Conservation (phyloP, 2,797 vertebrate genomes). For the Acanthis flammea region DNA sequence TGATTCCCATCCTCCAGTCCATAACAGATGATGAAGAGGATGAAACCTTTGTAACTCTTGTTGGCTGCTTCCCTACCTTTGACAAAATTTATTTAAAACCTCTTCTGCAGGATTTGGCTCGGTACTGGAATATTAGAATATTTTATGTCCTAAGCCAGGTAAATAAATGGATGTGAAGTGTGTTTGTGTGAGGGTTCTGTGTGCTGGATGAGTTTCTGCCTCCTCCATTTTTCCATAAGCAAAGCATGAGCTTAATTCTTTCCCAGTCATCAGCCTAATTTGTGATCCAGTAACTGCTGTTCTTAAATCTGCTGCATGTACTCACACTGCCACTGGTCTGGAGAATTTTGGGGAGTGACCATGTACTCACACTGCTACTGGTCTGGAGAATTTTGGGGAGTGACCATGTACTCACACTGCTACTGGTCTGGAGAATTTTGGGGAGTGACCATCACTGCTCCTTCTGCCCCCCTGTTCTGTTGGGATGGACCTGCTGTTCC, state of each 20-base stretch:
- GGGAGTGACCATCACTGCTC: not conserved
- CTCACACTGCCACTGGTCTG: not conserved
- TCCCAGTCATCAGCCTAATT: not conserved
- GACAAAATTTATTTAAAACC: slow-evolving; percentile 77
- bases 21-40: slow-evolving; percentile 78
- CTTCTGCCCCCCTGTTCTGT: not conserved
- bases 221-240: not conserved
- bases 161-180: not conserved
- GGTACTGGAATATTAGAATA: slow-evolving; percentile 78
- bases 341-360: not conserved
- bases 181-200: not conserved
- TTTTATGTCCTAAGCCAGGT: slow-evolving; percentile 81
- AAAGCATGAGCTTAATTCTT: not conserved
- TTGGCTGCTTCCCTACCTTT: slow-evolving; percentile 78
- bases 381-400: not conserved
- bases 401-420: not conserved
- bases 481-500: not conserved
- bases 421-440: not conserved
- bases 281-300: not conserved
- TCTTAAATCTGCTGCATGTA: not conserved
- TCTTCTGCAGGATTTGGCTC: slow-evolving; percentile 75
- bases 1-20: slow-evolving; percentile 78
- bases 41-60: slow-evolving; percentile 80
- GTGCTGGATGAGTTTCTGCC: not conserved
- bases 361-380: too few species aligned